A percentile compares a stretch with the other conserved stretches of the same genome.
phyloP scores from a whole-genome alignment of 2,113 vertebrate species.

The Bos javanicus region DNA sequence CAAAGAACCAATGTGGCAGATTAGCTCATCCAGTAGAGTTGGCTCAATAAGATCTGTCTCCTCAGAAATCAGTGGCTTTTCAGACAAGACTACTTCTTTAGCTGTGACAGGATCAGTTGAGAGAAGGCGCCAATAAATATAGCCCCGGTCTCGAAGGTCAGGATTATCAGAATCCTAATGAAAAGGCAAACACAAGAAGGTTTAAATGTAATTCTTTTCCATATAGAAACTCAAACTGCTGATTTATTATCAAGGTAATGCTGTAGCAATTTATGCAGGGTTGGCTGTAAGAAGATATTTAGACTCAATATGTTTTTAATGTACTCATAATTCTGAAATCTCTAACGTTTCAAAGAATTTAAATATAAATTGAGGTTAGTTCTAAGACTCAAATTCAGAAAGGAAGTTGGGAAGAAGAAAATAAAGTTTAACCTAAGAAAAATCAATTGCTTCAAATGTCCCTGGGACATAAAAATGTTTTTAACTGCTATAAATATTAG shows the following conservation, averaged over 20 bases:
- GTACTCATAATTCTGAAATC: neutral
- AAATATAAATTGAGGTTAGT: constrained; percentile 12
- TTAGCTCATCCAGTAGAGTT: constrained; percentile 97
- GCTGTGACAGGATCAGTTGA: constrained; percentile 98
- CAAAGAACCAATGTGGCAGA: constrained; percentile 98
- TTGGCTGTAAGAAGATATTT: neutral
- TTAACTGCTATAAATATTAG: constrained; percentile 7
- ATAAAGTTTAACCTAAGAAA: neutral
- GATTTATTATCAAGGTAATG: neutral
- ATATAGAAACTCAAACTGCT: neutral
- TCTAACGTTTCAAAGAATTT: neutral
- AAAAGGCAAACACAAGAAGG: constrained; percentile 26
- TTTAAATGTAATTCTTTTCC: neutral
- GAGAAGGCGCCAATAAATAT: constrained; percentile 98
- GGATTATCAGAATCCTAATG: constrained; percentile 98
- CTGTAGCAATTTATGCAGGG: neutral
- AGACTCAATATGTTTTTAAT: neutral
- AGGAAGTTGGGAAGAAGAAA: neutral
- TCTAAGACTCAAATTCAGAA: constrained; percentile 29
- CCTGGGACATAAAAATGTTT: neutral
- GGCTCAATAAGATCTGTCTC: constrained; percentile 98
- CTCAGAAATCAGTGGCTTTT: constrained; percentile 98
- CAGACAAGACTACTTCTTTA: constrained; percentile 98
- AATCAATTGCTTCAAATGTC: neutral
- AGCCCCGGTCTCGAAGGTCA: constrained; percentile 97